Evolutionary conservation across 2,888 invertebrate genomes (phyloP), one percentile per base, ranked within the genome.

Genomic region (Macroteleia sp.): DNA sequence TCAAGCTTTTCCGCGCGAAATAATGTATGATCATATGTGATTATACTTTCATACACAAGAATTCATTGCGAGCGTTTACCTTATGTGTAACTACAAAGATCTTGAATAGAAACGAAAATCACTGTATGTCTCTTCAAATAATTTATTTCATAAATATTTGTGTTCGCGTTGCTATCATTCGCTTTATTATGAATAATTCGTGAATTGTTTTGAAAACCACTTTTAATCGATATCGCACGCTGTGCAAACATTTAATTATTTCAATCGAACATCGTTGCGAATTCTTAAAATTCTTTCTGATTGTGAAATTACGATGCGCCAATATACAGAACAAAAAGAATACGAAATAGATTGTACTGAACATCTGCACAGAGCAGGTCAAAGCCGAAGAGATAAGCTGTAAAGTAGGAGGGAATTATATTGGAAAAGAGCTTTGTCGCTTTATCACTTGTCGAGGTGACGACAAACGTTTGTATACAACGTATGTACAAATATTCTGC

Each of bases 401-500:
- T 52, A 74, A 77, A 74, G 74, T 69, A 75, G 80, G 39, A 73
- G 80, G 73, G 82, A 80, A 83, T 86, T 85, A 87, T 85, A 87
- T 84, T 83, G 87, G 81, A 85, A 84, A 85, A 86, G 82, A 82
- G 83, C 83, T 83, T 81, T 82, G 81, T 79, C 82, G 81, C 81
- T 86, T 87, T 85, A 86, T 86, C 85, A 86, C 83, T 81, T 77
- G 79, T 82, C 76, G 81, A 77, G 80, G 61, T 54, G 66, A 80
- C 69, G 67, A 79, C 80, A 84, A 86, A 84, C 81, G 80, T 83
- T 87, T 81, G 77, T 79, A 59, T 57, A 70, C 70, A 81, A 81
- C 82, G 80, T 83, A 81, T 78, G 83, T 81, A 84, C 82, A 84
- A 86, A 87, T 86, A 85, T 86, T 86, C 85, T 85, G 70, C 81